These are phyloP conservation scores for Podocnemis expansa DNA, from an alignment of 2,113 vertebrate species.

Conservation along the genomic window DNA sequence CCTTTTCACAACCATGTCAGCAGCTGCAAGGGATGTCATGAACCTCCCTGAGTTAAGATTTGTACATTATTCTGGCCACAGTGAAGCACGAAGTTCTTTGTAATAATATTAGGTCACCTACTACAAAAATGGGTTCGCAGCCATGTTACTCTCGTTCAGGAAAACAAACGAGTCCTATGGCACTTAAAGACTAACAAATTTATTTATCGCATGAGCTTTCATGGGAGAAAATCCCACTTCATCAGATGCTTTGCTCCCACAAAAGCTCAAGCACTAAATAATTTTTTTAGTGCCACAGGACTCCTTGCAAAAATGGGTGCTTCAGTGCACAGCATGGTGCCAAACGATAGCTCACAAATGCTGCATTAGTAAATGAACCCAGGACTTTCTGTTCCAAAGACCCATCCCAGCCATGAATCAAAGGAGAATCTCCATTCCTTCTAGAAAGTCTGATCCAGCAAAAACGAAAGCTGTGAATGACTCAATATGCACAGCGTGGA, in stretches of 20 bases:
- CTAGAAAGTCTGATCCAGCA: background rate
- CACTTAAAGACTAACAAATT: too few species aligned
- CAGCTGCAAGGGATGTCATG: background rate
- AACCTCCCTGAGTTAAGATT: conserved; percentile 23
- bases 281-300: too few species aligned
- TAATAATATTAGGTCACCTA: conserved; percentile 2
- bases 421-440: background rate
- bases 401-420: background rate
- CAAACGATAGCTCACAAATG: background rate
- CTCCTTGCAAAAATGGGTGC: background rate
- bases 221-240: too few species aligned
- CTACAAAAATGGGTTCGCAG: background rate
- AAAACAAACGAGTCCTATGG: too few species aligned
- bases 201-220: too few species aligned
- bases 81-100: background rate
- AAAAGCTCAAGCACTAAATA: too few species aligned
- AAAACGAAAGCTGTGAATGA: background rate
- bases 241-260: too few species aligned
- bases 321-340: background rate
- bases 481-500: background rate
- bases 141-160: too few species aligned
- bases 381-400: rapidly evolving
- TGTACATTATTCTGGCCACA: conserved; percentile 18
- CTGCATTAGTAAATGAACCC: background rate
- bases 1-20: conserved; percentile 23